Percentiles rank a stretch among this genome's conserved stretches.
phyloP scores from a whole-genome alignment of 2,797 vertebrate species.

The Xyrichtys novacula region DNA sequence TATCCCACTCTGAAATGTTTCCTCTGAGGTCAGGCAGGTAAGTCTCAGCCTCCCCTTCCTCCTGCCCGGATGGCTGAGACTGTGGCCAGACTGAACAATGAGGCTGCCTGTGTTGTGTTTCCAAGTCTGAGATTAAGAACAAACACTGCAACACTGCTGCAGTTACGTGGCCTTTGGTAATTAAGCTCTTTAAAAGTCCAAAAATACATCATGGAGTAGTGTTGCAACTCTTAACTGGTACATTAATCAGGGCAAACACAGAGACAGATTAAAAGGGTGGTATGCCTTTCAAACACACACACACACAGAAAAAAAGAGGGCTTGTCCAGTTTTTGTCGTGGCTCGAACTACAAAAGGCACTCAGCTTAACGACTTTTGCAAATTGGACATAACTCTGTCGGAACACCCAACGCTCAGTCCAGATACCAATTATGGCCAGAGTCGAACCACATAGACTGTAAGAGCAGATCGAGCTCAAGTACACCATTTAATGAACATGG shows the following conservation, averaged over 20 bases:
- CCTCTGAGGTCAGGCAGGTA: slow-evolving; percentile 70
- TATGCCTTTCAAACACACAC: slow-evolving; percentile 55
- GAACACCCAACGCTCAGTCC: slow-evolving; percentile 81
- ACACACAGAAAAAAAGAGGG: slow-evolving; percentile 45
- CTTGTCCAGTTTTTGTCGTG: slow-evolving; percentile 71
- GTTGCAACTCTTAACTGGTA: slow-evolving; percentile 76
- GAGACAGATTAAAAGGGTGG: slow-evolving; percentile 69
- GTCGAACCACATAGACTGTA: slow-evolving; percentile 81
- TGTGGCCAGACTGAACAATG: slow-evolving; percentile 72
- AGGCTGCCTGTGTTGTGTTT: slow-evolving; percentile 75
- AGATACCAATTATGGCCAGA: slow-evolving; percentile 82
- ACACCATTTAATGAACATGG: slow-evolving; percentile 85
- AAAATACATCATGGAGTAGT: slow-evolving; percentile 75
- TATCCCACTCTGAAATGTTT: slow-evolving; percentile 63
- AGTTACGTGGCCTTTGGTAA: slow-evolving; percentile 70
- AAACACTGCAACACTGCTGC: slow-evolving; percentile 63
- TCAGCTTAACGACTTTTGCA: slow-evolving; percentile 80
- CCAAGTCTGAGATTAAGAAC: slow-evolving; percentile 70
- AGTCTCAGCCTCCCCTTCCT: slow-evolving; percentile 50
- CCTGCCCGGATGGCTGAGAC: slow-evolving; percentile 59
- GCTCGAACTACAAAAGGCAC: slow-evolving; percentile 77
- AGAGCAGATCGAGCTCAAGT: slow-evolving; percentile 79
- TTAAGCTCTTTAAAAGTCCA: slow-evolving; percentile 81
- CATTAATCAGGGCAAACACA: slow-evolving; percentile 80
- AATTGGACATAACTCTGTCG: slow-evolving; percentile 82